Evolutionary conservation across 2,888 invertebrate genomes (phyloP), one percentile per base, ranked within the genome.

Genomic region (Minunthozetes semirufus): DNA sequence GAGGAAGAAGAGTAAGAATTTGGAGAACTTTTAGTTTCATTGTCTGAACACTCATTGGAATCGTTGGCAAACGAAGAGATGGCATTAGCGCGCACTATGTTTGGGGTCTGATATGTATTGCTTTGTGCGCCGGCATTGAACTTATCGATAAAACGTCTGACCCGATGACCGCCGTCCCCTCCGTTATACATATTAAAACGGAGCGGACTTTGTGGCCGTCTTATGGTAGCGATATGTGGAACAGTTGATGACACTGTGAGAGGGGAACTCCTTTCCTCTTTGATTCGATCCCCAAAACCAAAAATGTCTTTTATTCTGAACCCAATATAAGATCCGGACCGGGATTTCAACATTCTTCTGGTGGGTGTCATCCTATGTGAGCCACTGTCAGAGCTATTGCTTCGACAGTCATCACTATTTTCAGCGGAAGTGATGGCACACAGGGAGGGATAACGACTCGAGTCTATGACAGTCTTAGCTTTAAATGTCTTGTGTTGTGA

Each of bases 401-500:
- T 72, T 6, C 59, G 50, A 29, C 56, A 59, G 53, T 74, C 74
- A 22, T 75, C 75, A 42, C 75, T 75, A 66, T 72, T 72, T 17
- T 75, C 75, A 0, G 56, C 50, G 1, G 75, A 93, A 93, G 19
- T 93, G 93, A 72, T 93, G 92, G 2, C 92, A 83, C 93, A 94
- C 89, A 94, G 91, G 6, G 93, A 93, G 0, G 94, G 94, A 81
- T 94, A 94, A 79, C 93, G 87, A 79, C 91, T 91, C 72, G 91
- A 90, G 81, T 90, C 92, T 61, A 94, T 91, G 1, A 90, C 89
- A 0, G 93, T 94, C 84, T 93, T 94, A 61, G 89, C 89, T 77
- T 92, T 85, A 78, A 93, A 90, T 79, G 93, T 86, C 83, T 42
- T 42, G 9, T 93, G 93, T 27, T 75, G 77, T 19, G 38, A 33